Conservation (phyloP, 1,140 invertebrate genomes). For the Doryteuthis pealeii region DNA sequence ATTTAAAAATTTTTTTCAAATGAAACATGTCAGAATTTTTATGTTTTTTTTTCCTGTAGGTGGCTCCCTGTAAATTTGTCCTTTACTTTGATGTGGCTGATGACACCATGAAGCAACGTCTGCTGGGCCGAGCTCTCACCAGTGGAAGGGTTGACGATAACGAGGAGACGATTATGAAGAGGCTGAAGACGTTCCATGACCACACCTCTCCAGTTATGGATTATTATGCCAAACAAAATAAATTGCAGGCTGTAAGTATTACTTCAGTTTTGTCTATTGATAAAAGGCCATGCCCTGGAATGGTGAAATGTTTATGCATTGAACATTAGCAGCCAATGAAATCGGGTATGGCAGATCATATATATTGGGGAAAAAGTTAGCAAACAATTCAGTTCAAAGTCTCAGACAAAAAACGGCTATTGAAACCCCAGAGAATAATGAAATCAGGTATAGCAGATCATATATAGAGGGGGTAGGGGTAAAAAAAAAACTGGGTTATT, state of each 20-base stretch:
- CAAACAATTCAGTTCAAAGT: too few relatives aligned
- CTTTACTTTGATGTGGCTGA: constrained; percentile 81
- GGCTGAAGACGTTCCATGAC: constrained; percentile 86
- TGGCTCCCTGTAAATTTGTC: constrained; percentile 61
- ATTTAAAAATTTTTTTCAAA: too few relatives aligned
- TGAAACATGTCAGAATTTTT: too few relatives aligned
- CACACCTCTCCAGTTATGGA: constrained; percentile 86
- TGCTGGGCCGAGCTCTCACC: constrained; percentile 80
- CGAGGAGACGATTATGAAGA: constrained; percentile 89
- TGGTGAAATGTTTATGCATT: background rate
- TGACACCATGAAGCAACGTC: constrained; percentile 78
- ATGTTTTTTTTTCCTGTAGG: constrained; percentile 1
- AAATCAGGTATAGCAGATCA: too few relatives aligned
- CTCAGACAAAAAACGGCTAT: too few relatives aligned
- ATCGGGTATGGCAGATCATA: too few relatives aligned
- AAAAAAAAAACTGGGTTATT: too few relatives aligned
- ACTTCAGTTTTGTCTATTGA: background rate
- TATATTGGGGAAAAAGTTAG: too few relatives aligned
- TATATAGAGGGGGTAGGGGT: too few relatives aligned
- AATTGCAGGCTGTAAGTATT: constrained; percentile 24
- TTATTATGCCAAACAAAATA: constrained; percentile 29
- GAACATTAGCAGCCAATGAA: background rate
- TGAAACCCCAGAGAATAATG: too few relatives aligned
- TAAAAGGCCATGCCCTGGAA: background rate
- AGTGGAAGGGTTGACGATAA: constrained; percentile 94